Percentiles rank a stretch among this genome's conserved stretches.
Conservation (phyloP, 1,140 invertebrate genomes). For the Spodoptera litura region DNA sequence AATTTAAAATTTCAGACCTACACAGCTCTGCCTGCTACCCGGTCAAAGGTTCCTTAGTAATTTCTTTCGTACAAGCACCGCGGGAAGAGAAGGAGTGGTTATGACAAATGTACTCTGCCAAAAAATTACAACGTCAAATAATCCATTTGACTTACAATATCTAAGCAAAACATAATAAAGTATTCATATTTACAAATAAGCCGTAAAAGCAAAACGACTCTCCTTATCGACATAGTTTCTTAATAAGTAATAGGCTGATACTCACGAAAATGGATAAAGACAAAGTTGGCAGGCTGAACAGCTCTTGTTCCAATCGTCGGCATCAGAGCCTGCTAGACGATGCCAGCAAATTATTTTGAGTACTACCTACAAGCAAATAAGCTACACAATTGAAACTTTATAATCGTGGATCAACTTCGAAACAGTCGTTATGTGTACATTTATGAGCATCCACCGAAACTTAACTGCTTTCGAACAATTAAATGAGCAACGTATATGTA, state of each 20-base stretch:
- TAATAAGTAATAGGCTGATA: neutral
- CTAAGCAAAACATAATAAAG: no score
- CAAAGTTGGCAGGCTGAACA: conserved; percentile 44
- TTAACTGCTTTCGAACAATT: conserved; percentile 37
- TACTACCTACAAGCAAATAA: conserved; percentile 33
- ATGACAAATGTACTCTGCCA: no score
- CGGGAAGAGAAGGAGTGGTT: no score
- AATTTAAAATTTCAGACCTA: no score
- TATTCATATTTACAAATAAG: no score
- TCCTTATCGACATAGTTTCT: neutral
- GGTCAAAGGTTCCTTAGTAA: no score
- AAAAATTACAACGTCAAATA: no score
- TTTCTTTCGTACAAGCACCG: no score
- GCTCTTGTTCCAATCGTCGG: conserved; percentile 31
- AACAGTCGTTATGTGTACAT: conserved; percentile 38
- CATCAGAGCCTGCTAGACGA: conserved; percentile 10
- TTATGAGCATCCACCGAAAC: conserved; percentile 31
- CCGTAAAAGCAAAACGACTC: no score
- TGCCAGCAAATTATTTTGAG: conserved; percentile 17
- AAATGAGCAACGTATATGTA: conserved; percentile 18
- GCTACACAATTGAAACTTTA: conserved; percentile 43
- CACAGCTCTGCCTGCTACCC: no score
- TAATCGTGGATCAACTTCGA: conserved; percentile 35
- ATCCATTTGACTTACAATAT: no score
- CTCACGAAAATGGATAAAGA: conserved; percentile 9